Evolutionary conservation across 2,888 invertebrate genomes (phyloP).

Genomic region (Drosophila peninsularis): DNA sequence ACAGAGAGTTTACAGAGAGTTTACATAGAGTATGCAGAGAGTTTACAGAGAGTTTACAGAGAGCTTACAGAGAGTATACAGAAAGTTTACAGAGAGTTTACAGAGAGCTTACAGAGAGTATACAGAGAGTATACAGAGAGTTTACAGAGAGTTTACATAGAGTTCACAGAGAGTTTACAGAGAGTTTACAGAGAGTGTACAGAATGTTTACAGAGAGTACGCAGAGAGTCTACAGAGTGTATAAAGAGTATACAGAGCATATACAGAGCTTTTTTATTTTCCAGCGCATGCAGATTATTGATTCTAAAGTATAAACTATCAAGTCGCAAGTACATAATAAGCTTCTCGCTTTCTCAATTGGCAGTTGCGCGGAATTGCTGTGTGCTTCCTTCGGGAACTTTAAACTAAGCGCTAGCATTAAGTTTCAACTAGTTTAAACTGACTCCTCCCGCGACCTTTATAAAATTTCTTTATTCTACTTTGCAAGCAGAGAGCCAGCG

Average conservation of each 20-base stretch:
- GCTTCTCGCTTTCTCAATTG: not conserved
- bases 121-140: not conserved
- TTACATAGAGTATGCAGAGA: too few relatives aligned
- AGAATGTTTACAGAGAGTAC: too few relatives aligned
- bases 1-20: not conserved
- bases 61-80: not conserved
- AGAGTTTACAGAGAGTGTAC: not conserved
- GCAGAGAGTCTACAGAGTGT: not conserved
- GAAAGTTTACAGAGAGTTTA: too few relatives aligned
- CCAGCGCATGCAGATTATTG: too few relatives aligned
- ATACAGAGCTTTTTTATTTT: not conserved
- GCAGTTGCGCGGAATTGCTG: too few relatives aligned
- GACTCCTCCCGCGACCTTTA: slow-evolving; percentile 13
- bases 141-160: not conserved
- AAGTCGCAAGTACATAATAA: not conserved
- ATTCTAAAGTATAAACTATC: not conserved
- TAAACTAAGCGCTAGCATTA: not conserved
- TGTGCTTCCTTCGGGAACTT: not conserved
- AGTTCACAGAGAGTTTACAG: not conserved
- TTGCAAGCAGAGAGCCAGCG: not conserved
- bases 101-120: not conserved
- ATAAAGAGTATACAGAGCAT: not conserved
- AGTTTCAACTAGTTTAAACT: not conserved
- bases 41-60: not conserved
- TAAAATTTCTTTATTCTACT: slow-evolving; percentile 2